phyloP scores from a whole-genome alignment of 2,888 invertebrate species.

The Creontiades dilutus region DNA sequence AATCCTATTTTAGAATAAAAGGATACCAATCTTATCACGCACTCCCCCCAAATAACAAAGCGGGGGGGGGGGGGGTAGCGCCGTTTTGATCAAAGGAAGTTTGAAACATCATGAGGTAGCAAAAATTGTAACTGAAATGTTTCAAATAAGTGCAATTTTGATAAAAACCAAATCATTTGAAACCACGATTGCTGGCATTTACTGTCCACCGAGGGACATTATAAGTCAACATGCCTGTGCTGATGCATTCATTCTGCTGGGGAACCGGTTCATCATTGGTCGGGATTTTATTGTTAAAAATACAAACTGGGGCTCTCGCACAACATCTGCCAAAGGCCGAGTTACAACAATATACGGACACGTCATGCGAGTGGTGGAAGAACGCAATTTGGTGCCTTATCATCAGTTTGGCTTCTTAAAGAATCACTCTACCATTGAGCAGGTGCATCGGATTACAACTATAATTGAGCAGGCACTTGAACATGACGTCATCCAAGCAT shows the following conservation, averaged over 20 bases:
- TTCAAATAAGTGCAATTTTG: neutral
- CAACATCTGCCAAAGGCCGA: too few species aligned
- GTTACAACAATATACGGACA: too few species aligned
- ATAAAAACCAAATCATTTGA: neutral
- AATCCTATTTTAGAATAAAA: neutral
- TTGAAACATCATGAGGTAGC: neutral
- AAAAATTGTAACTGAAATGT: neutral
- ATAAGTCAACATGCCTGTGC: neutral
- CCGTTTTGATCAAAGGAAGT: neutral
- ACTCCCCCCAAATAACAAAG: neutral
- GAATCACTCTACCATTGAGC: too few species aligned
- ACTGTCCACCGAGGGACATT: neutral
- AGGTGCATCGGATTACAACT: too few species aligned
- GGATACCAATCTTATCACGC: neutral
- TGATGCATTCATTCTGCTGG: neutral
- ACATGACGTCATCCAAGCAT: too few species aligned
- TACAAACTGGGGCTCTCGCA: neutral
- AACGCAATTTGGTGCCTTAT: too few species aligned
- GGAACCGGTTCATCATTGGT: neutral
- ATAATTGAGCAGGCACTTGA: too few species aligned
- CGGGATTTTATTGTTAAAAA: neutral
- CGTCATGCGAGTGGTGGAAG: too few species aligned
- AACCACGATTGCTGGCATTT: neutral
- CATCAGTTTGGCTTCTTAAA: too few species aligned
- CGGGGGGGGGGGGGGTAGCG: too few species aligned